These are phyloP conservation scores for Temnothorax nylanderi DNA, from an alignment of 1,140 invertebrate species.

Conservation along the genomic window DNA sequence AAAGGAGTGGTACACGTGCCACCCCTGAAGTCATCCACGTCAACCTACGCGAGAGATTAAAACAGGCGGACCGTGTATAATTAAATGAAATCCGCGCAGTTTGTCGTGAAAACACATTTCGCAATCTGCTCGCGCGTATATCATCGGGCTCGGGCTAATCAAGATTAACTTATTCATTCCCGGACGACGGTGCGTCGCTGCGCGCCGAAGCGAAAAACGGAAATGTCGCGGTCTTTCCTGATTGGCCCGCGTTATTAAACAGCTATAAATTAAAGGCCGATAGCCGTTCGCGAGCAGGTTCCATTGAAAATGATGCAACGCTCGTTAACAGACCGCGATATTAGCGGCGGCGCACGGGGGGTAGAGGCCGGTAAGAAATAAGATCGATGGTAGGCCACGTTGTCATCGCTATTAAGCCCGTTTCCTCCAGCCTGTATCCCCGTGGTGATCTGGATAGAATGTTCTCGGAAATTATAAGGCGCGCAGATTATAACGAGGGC, in stretches of 20 bases:
- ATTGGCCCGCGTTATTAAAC: slow-evolving; percentile 51
- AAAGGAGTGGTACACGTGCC: neutral
- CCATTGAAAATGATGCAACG: slow-evolving; percentile 45
- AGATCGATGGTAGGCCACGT: slow-evolving; percentile 42
- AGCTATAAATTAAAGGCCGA: slow-evolving; percentile 26
- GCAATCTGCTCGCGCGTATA: slow-evolving; percentile 27
- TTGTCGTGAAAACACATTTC: slow-evolving; percentile 47
- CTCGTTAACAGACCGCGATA: slow-evolving; percentile 27
- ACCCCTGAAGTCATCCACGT: neutral
- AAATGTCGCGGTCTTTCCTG: slow-evolving; percentile 34
- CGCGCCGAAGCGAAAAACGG: slow-evolving; percentile 26
- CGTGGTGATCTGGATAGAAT: neutral
- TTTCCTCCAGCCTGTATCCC: slow-evolving; percentile 18
- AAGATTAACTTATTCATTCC: slow-evolving; percentile 49
- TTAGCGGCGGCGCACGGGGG: neutral
- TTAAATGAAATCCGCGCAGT: slow-evolving; percentile 41
- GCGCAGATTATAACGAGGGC: slow-evolving; percentile 26
- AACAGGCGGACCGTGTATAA: slow-evolving; percentile 8
- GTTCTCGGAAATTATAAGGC: slow-evolving; percentile 51
- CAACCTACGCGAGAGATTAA: slow-evolving; percentile 41
- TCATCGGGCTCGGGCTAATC: slow-evolving; percentile 26
- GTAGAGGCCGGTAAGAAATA: slow-evolving; percentile 8
- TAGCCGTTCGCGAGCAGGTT: slow-evolving; percentile 12
- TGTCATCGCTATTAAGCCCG: slow-evolving; percentile 58
- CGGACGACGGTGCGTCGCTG: neutral